Percentiles rank a stretch among this genome's conserved stretches.
Evolutionary conservation across 2,888 invertebrate species (phyloP).

Genomic region (Cephonodes hylas): DNA sequence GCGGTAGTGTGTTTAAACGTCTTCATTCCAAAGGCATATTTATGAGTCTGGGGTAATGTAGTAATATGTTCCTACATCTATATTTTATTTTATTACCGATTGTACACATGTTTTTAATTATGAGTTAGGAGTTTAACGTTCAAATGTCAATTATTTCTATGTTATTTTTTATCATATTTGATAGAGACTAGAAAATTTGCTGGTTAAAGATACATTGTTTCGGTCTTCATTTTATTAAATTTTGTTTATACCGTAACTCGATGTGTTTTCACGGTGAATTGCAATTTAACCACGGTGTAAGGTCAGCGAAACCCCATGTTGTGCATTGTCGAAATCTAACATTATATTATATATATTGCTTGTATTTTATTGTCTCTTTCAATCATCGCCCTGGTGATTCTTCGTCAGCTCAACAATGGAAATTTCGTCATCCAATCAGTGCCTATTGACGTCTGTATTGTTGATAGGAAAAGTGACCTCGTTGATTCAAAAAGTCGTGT

Average conservation of each 20-base stretch:
- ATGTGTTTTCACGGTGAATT: slow-evolving; percentile 2
- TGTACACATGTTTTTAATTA: no score
- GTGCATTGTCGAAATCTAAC: background rate
- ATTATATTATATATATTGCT: background rate
- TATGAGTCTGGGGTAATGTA: no score
- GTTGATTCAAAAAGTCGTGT: slow-evolving; percentile 4
- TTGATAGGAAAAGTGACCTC: slow-evolving; percentile 18
- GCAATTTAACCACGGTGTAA: background rate
- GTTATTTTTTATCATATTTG: no score
- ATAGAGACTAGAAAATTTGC: no score
- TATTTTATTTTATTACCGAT: no score
- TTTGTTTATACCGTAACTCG: background rate
- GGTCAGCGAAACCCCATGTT: background rate
- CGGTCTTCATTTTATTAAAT: background rate
- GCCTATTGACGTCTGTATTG: slow-evolving; percentile 26
- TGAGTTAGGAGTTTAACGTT: no score
- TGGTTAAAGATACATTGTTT: background rate
- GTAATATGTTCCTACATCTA: no score
- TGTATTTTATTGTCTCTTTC: background rate
- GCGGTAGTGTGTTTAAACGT: no score
- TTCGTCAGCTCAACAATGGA: background rate
- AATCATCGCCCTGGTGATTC: background rate
- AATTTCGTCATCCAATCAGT: slow-evolving; percentile 35
- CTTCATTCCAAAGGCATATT: no score
- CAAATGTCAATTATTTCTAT: no score